phyloP scores from a whole-genome alignment of 1,140 invertebrate species.

The Drosophila mayri region DNA sequence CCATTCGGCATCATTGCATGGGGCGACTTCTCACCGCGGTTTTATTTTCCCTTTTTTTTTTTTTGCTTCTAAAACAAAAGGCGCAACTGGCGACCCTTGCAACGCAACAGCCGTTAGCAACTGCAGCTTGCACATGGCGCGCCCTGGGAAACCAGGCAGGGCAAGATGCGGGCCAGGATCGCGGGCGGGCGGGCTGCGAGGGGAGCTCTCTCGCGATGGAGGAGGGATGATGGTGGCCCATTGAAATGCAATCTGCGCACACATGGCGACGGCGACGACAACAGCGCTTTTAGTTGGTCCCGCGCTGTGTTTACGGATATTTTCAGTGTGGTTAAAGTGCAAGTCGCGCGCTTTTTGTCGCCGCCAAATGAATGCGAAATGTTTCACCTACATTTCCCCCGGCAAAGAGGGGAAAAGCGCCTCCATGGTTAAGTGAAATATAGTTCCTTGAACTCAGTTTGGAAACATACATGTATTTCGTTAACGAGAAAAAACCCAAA shows the following conservation, averaged over 20 bases:
- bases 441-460: slow-evolving; percentile 17
- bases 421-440: not conserved
- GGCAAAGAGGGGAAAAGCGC: not conserved
- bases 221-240: slow-evolving; percentile 26
- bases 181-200: not conserved
- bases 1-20: slow-evolving; percentile 30
- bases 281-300: slow-evolving; percentile 41
- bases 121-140: slow-evolving; percentile 66
- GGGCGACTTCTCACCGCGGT: slow-evolving; percentile 25
- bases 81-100: slow-evolving; percentile 49
- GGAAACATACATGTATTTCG: not conserved
- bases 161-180: slow-evolving; percentile 25
- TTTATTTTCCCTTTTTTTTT: not conserved
- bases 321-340: slow-evolving; percentile 44
- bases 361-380: slow-evolving; percentile 48
- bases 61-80: slow-evolving; percentile 38
- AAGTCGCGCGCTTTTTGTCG: slow-evolving; percentile 42
- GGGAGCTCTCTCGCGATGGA: not conserved
- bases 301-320: slow-evolving; percentile 20
- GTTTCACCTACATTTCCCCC: slow-evolving; percentile 52
- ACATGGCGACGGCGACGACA: slow-evolving; percentile 45
- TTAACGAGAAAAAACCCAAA: not conserved
- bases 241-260: slow-evolving; percentile 66
- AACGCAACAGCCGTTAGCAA: slow-evolving; percentile 27
- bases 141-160: slow-evolving; percentile 25